Evolutionary conservation across 2,888 invertebrate species (phyloP), one percentile per base, ranked within the genome.

Genomic region (Eupsilia transversa): DNA sequence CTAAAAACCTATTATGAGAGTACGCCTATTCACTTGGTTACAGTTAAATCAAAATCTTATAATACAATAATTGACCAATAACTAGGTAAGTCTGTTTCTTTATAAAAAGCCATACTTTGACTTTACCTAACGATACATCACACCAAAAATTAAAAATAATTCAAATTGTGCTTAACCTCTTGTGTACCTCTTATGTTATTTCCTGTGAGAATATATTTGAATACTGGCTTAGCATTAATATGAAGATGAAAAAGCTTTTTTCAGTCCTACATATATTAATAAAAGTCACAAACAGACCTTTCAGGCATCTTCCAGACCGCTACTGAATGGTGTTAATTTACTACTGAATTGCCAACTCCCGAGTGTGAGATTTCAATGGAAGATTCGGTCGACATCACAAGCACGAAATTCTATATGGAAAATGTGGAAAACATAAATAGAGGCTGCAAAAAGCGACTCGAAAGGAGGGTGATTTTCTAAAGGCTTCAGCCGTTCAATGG

Each of bases 381-480:
- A 91, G 90, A 91, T 91, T 93, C 90, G 92, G 91, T 90, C 93
- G 91, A 92, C 92, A 93, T 91, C 89, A 90, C 88, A 92, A 89
- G 89, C 91, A 87, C 89, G 87, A 92, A 93, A 93, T 94, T 94
- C 91, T 94, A 91, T 94, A 95, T 95, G 95, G 95, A 94, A 95
- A 95, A 94, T 94, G 94, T 94, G 92, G 93, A 93, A 94, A 95
- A 94, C 92, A 94, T 95, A 94, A 95, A 95, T 93, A 93, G 91
- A 91, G 91, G 90, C 91, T 90, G 93, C 92, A 92, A 93, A 93
- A 94, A 93, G 92, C 93, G 91, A 92, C 91, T 92, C 92, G 89
- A 94, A 94, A 93, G 91, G 93, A 93, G 94, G 93, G 94, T 94
- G 95, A 95, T 95, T 95, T 95, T 96, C 90, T 95, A 95, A 95